These are phyloP conservation scores for Chaetura pelagica DNA, from an alignment of 2,113 vertebrate genomes.

Conservation along the genomic window DNA sequence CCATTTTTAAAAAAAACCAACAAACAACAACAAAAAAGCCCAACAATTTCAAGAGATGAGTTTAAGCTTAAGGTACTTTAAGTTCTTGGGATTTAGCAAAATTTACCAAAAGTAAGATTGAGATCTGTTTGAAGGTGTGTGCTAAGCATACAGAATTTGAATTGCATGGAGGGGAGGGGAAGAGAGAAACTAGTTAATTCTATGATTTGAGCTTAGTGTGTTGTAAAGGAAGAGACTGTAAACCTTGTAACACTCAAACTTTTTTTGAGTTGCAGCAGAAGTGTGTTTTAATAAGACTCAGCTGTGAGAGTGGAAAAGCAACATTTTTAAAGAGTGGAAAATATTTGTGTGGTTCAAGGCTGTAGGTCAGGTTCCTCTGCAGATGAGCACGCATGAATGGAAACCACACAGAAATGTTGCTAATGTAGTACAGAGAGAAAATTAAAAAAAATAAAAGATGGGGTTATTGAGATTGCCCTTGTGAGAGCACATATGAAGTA, in stretches of 20 bases:
- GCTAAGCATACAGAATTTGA: neutral
- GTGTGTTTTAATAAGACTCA: neutral
- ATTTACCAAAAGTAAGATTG: neutral
- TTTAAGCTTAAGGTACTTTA: neutral
- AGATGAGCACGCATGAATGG: neutral
- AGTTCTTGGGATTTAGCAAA: neutral
- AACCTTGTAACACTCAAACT: neutral
- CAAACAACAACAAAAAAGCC: too few species aligned
- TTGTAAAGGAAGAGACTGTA: neutral
- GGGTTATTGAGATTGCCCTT: constrained; percentile 42
- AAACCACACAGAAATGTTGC: neutral
- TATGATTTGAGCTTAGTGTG: neutral
- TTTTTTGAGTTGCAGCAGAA: neutral
- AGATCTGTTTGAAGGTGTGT: neutral
- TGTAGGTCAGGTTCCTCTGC: neutral
- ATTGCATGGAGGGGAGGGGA: neutral
- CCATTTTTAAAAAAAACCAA: neutral
- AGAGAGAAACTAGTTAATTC: neutral
- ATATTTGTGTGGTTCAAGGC: neutral
- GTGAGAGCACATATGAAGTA: constrained; percentile 44
- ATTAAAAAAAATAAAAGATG: neutral
- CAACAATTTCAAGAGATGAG: neutral
- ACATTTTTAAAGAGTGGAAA: neutral
- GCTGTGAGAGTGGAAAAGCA: neutral
- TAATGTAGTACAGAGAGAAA: neutral